phyloP scores from a whole-genome alignment of 2,797 vertebrate genomes.

The Rhinoraja longicauda region DNA sequence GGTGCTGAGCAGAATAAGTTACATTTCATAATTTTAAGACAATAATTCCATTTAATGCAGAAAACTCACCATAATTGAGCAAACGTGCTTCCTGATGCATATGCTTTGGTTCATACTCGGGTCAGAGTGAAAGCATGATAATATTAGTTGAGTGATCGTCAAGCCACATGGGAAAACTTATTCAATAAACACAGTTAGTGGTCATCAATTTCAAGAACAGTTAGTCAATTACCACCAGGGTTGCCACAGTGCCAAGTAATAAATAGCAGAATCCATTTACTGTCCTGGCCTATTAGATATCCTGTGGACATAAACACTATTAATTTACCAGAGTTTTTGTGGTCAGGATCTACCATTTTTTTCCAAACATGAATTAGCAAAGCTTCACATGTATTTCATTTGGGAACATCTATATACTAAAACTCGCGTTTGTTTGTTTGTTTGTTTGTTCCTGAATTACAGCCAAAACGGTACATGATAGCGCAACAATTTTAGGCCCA shows the following conservation, averaged over 20 bases:
- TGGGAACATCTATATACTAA: too few relatives aligned
- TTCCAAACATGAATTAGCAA: not conserved
- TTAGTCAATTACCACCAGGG: slow-evolving; percentile 10
- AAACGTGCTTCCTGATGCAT: not conserved
- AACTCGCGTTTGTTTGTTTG: too few relatives aligned
- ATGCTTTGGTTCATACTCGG: slow-evolving; percentile 9
- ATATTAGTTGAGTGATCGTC: not conserved
- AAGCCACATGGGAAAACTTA: slow-evolving; percentile 7
- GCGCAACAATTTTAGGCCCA: too few relatives aligned
- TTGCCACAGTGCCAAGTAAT: not conserved
- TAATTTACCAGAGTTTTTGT: not conserved
- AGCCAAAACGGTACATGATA: too few relatives aligned
- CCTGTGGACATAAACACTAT: not conserved
- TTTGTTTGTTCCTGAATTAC: too few relatives aligned
- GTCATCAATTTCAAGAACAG: not conserved
- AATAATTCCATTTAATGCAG: not conserved
- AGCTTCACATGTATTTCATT: not conserved
- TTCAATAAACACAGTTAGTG: slow-evolving; percentile 1
- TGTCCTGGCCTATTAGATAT: not conserved
- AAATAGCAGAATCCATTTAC: slow-evolving; percentile 38
- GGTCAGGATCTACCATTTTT: not conserved
- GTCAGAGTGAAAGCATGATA: not conserved
- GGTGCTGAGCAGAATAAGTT: not conserved
- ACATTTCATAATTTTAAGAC: not conserved
- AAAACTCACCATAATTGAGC: not conserved